Conservation (phyloP, 2,888 invertebrate species). For the Ochropleura leucogaster region DNA sequence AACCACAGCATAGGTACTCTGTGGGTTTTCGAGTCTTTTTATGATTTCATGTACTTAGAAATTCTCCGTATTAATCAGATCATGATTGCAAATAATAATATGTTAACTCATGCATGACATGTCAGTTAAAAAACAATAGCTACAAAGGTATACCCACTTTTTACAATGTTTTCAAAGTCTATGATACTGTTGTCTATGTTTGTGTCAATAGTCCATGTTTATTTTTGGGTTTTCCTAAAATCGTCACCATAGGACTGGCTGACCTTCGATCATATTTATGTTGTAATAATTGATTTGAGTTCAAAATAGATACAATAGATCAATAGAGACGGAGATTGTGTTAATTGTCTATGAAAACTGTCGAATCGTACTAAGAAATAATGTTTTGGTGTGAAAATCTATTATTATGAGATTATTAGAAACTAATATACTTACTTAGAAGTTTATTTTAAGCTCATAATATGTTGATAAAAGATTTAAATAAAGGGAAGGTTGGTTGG, state of each 20-base stretch:
- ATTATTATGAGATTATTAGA: conserved; percentile 1
- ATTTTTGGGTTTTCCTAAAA: conserved; percentile 36
- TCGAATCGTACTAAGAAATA: background rate
- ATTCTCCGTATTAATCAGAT: background rate
- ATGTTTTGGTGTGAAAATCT: conserved; percentile 17
- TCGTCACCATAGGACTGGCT: background rate
- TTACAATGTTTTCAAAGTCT: conserved; percentile 1
- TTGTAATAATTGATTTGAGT: conserved; percentile 4
- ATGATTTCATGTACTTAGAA: background rate
- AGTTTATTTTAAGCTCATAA: too few relatives aligned
- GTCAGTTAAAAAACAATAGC: background rate
- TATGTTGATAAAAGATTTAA: too few relatives aligned
- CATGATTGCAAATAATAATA: background rate
- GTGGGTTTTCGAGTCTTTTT: background rate
- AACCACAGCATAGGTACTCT: conserved; percentile 1
- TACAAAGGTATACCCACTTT: background rate
- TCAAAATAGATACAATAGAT: conserved; percentile 15
- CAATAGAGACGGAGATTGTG: conserved; percentile 13
- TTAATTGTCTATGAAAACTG: conserved; percentile 25
- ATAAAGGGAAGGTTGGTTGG: too few relatives aligned
- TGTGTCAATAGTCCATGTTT: conserved; percentile 6
- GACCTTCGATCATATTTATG: conserved; percentile 6
- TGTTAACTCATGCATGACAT: conserved; percentile 23
- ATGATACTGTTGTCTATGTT: conserved; percentile 1
- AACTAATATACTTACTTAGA: background rate